Evolutionary conservation across 2,888 invertebrate genomes (phyloP).

Genomic region (Apotomis betuletana): DNA sequence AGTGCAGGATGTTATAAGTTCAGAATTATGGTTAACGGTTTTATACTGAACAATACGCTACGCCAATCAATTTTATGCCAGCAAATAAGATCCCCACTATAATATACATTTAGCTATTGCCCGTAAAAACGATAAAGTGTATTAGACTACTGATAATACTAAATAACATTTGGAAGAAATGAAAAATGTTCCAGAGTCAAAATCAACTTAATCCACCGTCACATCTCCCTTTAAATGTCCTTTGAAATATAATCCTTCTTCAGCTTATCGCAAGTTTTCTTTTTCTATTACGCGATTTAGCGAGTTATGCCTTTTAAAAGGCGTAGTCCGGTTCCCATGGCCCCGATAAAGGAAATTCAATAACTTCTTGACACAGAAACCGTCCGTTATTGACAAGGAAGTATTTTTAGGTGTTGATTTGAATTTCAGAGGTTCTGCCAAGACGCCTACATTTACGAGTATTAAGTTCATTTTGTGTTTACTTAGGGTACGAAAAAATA

Average conservation of each 20-base stretch:
- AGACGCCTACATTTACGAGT: no score
- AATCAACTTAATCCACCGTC: neutral
- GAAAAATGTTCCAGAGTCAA: neutral
- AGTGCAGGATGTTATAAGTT: no score
- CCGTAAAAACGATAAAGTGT: no score
- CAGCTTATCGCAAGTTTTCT: no score
- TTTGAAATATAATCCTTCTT: neutral
- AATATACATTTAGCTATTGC: no score
- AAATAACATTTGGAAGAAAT: slow-evolving; percentile 1
- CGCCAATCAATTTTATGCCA: no score
- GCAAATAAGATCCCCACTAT: no score
- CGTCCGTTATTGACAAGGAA: slow-evolving; percentile 14
- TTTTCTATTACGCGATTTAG: neutral
- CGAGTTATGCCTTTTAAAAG: neutral
- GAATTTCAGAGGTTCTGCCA: no score
- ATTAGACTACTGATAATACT: neutral
- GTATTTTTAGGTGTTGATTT: slow-evolving; percentile 19
- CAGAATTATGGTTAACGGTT: no score
- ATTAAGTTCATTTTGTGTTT: no score
- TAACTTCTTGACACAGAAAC: slow-evolving; percentile 33
- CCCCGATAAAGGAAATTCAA: slow-evolving; percentile 37
- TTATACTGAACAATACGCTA: no score
- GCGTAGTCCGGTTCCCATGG: slow-evolving; percentile 6
- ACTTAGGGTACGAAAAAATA: no score
- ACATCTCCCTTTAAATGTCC: neutral